Conservation (phyloP, 2,888 invertebrate genomes). For the Drosophila kanekoi region DNA sequence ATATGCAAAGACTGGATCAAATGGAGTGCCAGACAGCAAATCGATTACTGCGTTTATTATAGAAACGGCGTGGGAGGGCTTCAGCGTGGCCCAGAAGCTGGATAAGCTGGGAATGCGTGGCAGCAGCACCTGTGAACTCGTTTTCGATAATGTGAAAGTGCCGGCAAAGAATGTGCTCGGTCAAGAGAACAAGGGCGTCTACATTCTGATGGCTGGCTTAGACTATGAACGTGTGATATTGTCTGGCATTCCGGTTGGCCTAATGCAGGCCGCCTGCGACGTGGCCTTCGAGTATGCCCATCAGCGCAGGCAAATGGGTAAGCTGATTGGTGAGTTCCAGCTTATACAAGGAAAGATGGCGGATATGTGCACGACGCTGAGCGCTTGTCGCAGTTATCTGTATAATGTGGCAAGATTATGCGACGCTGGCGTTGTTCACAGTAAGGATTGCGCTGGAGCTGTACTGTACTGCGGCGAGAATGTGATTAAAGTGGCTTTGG, state of each 20-base stretch:
- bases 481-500: slow-evolving; percentile 94
- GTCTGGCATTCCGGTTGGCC: slow-evolving; percentile 95
- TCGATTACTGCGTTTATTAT: slow-evolving; percentile 97
- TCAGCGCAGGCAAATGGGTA: slow-evolving; percentile 96
- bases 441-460: slow-evolving; percentile 98
- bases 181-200: slow-evolving; percentile 94
- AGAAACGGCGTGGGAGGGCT: slow-evolving; percentile 95
- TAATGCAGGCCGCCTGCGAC: slow-evolving; percentile 98
- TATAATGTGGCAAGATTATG: slow-evolving; percentile 95
- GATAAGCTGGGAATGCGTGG: slow-evolving; percentile 99
- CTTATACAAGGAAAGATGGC: slow-evolving; percentile 91
- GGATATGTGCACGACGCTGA: slow-evolving; percentile 89
- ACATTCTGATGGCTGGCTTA: slow-evolving; percentile 98
- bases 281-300: slow-evolving; percentile 98
- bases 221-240: slow-evolving; percentile 96
- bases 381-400: slow-evolving; percentile 94
- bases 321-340: slow-evolving; percentile 96
- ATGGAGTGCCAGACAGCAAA: slow-evolving; percentile 90
- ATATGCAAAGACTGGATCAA: slow-evolving; percentile 93
- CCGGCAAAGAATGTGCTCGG: slow-evolving; percentile 94
- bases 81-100: slow-evolving; percentile 94
- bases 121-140: slow-evolving; percentile 97
- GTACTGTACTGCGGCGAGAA: slow-evolving; percentile 96
- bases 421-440: slow-evolving; percentile 90
- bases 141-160: slow-evolving; percentile 97